Conservation (phyloP, 2,888 invertebrate species). For the Meteorus cinctellus region DNA sequence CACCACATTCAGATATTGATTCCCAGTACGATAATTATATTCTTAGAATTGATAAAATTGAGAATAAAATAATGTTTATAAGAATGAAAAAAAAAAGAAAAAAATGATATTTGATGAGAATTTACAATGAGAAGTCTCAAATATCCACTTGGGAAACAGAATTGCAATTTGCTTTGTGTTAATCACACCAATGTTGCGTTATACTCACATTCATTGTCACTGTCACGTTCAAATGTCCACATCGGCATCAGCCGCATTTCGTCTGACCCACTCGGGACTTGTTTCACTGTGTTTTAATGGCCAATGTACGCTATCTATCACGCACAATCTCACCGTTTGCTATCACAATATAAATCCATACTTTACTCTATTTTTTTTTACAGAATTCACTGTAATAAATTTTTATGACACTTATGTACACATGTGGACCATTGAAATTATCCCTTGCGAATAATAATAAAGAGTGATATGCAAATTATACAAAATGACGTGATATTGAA, state of each 20-base stretch:
- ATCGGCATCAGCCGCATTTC: neutral
- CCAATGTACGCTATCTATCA: neutral
- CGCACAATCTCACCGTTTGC: neutral
- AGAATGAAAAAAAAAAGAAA: no score
- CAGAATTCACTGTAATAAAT: neutral
- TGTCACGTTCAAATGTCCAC: neutral
- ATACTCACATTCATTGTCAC: neutral
- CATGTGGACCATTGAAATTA: neutral
- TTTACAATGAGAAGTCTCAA: no score
- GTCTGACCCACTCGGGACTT: constrained; percentile 12
- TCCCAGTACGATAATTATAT: no score
- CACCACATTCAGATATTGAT: no score
- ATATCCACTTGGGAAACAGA: no score
- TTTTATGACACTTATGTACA: neutral
- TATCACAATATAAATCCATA: neutral
- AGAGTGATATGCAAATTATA: neutral
- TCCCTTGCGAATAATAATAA: neutral
- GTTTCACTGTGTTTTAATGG: neutral
- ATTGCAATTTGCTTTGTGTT: neutral
- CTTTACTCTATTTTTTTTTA: neutral
- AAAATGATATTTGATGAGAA: no score
- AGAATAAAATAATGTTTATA: no score
- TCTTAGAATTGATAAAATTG: no score
- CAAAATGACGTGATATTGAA: neutral
- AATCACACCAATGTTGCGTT: neutral